phyloP scores from a whole-genome alignment of 2,113 vertebrate genomes.

The Drymodes brunneopygia region DNA sequence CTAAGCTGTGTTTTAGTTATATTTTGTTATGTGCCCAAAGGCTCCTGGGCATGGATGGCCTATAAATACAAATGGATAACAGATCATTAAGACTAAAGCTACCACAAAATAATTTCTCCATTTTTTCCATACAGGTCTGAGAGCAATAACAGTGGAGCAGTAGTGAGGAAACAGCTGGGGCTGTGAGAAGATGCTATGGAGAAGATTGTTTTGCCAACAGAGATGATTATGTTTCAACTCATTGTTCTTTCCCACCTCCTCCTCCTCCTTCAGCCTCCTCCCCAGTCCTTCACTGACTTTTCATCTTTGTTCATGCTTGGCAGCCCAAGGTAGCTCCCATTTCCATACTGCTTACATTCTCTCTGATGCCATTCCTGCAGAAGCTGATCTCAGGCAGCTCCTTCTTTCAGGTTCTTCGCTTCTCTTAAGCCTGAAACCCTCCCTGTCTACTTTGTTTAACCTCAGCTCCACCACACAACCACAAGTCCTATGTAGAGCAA shows the following conservation, averaged over 20 bases:
- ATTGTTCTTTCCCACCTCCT: background rate
- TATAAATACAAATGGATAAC: slow-evolving; percentile 56
- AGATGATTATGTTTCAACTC: background rate
- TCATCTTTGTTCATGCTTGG: background rate
- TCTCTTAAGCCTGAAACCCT: background rate
- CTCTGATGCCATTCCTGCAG: slow-evolving; percentile 16
- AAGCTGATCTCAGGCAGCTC: background rate
- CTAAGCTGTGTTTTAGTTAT: slow-evolving; percentile 53
- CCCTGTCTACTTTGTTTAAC: background rate
- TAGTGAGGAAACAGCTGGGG: background rate
- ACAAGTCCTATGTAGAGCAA: fast-evolving
- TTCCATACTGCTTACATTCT: background rate
- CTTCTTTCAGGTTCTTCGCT: background rate
- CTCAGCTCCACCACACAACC: background rate
- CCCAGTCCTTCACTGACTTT: background rate
- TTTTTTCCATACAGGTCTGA: background rate
- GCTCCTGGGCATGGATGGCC: slow-evolving; percentile 50
- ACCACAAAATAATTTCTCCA: background rate
- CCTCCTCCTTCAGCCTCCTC: background rate
- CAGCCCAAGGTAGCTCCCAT: background rate
- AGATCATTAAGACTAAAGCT: slow-evolving; percentile 24
- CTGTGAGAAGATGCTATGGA: background rate
- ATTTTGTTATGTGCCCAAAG: slow-evolving; percentile 56
- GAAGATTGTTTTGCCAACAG: slow-evolving; percentile 1
- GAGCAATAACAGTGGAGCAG: background rate